Base-by-base conservation (phyloP, 1,140 invertebrate species). In the Drosophila bipectinata region DNA sequence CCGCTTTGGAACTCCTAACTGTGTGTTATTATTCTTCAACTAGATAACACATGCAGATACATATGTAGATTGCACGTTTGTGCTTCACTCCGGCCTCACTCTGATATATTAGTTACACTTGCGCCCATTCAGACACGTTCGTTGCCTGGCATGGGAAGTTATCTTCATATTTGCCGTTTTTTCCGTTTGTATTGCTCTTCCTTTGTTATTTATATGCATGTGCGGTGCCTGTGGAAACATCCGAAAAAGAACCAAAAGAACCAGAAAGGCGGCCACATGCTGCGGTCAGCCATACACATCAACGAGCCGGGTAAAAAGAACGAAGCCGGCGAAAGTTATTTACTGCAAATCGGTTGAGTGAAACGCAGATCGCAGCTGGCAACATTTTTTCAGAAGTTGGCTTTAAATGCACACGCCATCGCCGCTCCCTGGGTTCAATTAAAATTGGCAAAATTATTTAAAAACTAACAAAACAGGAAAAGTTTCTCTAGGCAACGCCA, bases 321-420 rank as follows among this genome's bases (percentile, higher is more conserved):
- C 79, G 68, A 66, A 72, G 61, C 69, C 66, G 69, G 75, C 75
- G 82, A 87, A 87, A 87, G 78, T 87, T 87, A 87, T 87, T 87
- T 87, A 87, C 82, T 87, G 82, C 79, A 88, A 85, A 79, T 87
- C 83, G 83, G 61, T 75, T 63, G 79, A 87, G 54, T 87, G 83
- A 63, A 78, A 74, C 73, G 8, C 45, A 21, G 69, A 69, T 82
- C 79, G 69, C 74, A 74, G 81, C 72, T 87, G 82, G 82, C 61
- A 58, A 72, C 77, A 83, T 59, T 78, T 74, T 44, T 21, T 48
- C 34, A 32, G 54, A 37, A 53, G 47, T 49, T 57, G 55, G 72
- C 74, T 82, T 87, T 85, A 81, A 82, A 66, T 30, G 51, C 34
- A 44, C 14, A 34, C 34, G 21, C 48, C 18, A 30, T n/a, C 8